Base-by-base conservation (phyloP, 2,888 invertebrate genomes). In the Luperina nickerlii region DNA sequence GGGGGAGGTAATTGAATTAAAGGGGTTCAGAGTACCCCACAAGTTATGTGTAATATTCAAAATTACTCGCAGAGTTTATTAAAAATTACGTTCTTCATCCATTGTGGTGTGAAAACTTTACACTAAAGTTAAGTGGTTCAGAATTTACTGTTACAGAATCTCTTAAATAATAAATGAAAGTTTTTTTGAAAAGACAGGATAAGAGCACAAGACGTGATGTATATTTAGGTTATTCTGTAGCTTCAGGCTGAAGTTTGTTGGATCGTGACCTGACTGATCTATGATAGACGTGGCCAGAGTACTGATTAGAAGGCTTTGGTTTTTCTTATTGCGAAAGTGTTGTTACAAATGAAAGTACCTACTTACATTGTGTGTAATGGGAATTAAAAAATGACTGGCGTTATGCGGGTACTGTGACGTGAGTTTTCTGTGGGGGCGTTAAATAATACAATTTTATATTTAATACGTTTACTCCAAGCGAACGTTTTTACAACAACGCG, bases 41-140 rank as follows among this genome's bases (percentile, higher is more conserved):
- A 68, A 68, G 79, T 77, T 66, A 82, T 69, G 32, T 60, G 57
- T 54, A 51, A 63, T 65, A 65, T 82, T 84, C 27, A 60, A 73
- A 82, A 78, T 63, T 51, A 54, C 60, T 74, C 1, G 45, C 27
- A 0, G 13, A 48, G 54, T 67, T 72, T 79, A 79, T 82, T 79
- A 79, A 79, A 81, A 84, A 45, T 73, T 38, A 70, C 32, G 27
- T 38, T 54, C 0, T 63, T 54, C 57, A 60, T 76, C 48, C 24
- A 62, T 62, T 60, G 69, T 62, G 7, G 65, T 84, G 20, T 3
- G 8, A 20, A 6, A 48, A 48, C 6, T 63, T 51, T 11, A 8
- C 2, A 15, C 24, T 71, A 32, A 66, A 45, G 48, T 13, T 38
- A 54, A 57, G n/a, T 45, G 76, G 76, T 42, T 42, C 15, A n/a